These are phyloP conservation scores for Rhagoletis zephyria DNA, from an alignment of 1,140 invertebrate genomes.

Conservation along the genomic window DNA sequence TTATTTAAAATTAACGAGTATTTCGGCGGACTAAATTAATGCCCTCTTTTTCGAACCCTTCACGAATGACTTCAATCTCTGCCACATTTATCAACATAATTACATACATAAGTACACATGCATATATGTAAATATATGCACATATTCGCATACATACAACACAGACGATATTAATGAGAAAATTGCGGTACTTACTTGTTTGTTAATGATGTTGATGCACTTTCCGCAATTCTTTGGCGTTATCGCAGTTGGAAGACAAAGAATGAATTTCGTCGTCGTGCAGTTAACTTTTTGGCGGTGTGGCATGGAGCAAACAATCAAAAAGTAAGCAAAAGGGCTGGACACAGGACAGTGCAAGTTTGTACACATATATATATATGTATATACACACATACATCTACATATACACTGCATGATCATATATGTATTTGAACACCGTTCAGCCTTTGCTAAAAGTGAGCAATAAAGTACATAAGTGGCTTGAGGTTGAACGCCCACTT, in stretches of 20 bases:
- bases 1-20: neutral
- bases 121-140: neutral
- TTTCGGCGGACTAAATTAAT: too few species aligned
- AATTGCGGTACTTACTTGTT: constrained; percentile 51
- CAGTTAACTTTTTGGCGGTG: neutral
- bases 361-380: neutral
- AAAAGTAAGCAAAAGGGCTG: constrained; percentile 27
- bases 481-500: constrained; percentile 32
- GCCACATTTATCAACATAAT: neutral
- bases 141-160: neutral
- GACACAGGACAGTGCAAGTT: neutral
- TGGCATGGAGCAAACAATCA: neutral
- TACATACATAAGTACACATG: neutral
- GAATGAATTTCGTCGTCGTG: neutral
- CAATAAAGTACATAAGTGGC: constrained; percentile 19
- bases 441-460: neutral
- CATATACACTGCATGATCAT: neutral
- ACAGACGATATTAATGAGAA: constrained; percentile 45
- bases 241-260: neutral
- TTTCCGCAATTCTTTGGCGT: constrained; percentile 2
- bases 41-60: neutral
- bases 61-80: neutral
- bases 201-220: constrained; percentile 41
- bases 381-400: neutral
- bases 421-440: neutral